Evolutionary conservation across 2,797 vertebrate genomes (phyloP), one percentile per base, ranked within the genome.

Genomic region (Clarias platycephalus): DNA sequence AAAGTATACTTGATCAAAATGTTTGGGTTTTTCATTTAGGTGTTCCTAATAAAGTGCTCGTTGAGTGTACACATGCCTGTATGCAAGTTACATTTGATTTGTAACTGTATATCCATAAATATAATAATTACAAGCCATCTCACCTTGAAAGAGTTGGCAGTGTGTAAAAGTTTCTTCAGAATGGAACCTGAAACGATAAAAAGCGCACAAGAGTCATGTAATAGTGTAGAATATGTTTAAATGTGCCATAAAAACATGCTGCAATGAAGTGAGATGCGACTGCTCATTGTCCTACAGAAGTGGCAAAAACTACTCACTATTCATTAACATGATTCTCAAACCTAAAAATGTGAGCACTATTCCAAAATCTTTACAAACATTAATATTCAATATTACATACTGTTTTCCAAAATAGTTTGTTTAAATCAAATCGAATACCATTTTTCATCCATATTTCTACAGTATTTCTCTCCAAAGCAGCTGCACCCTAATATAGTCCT

Each of bases 71-170:
- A 53, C 12, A 53, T 37, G 49, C 12, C 12, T 13, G 18, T 74
- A n/a, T 28, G n/a, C 24, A 26, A 49, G 44, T 18, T 16, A 1
- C 6, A 53, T 53, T n/a, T 5, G 1, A 26, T 28, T 26, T 72
- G 26, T 49, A 53, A 37, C 55, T 77, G 49, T 34, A 34, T 37
- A 12, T 1, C 34, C 0, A 49, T 44, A 4, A 49, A 28, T 49
- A 34, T 31, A 28, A 77, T 16, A 67, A 66, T 83, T 22, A 18
- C 1, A 64, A 22, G 12, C 24, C 7, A 24, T 20, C 86, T 90
- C 95, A 99, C 98, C 96, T 99, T 99, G 88, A 97, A 94, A 89
- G 97, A 97, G 93, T 99, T 99, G 96, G 97, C 98, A 97, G 97
- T 98, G 95, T 99, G 98, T 94, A 99, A 93, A 95, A 99, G 97